Percentiles rank a stretch among this genome's conserved stretches.
Evolutionary conservation across 2,888 invertebrate genomes (phyloP).

Genomic region (Cecidostiba fungosa): DNA sequence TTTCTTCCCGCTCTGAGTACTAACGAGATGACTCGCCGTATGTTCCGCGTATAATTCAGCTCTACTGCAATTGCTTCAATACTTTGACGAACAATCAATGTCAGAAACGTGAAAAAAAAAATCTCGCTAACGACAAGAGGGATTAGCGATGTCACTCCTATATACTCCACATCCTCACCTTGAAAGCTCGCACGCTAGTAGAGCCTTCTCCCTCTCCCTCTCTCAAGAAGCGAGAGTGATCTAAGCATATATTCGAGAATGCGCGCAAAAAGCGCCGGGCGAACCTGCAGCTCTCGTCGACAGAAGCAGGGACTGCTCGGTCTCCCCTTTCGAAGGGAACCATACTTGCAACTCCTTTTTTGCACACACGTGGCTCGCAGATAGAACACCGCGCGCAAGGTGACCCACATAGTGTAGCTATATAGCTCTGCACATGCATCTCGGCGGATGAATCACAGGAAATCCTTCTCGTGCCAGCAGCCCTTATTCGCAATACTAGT

Average conservation of each 20-base stretch:
- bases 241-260: constrained; percentile 46
- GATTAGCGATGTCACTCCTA: constrained; percentile 24
- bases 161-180: background rate
- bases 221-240: constrained; percentile 21
- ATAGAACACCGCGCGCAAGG: constrained; percentile 54
- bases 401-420: constrained; percentile 63
- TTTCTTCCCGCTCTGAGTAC: background rate
- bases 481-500: background rate
- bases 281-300: background rate
- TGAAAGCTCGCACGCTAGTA: constrained; percentile 1
- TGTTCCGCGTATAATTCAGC: no score
- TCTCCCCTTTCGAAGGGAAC: background rate
- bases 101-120: background rate
- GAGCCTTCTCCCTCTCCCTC: background rate
- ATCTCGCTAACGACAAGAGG: constrained; percentile 13
- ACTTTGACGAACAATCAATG: background rate
- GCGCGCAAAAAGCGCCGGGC: constrained; percentile 47
- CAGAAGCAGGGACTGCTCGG: constrained; percentile 44
- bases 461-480: constrained; percentile 59
- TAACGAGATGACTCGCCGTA: no score
- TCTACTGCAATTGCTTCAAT: background rate
- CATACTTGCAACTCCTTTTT: constrained; percentile 47
- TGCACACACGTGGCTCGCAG: constrained; percentile 54
- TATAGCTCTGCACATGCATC: background rate
- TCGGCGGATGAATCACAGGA: constrained; percentile 59